These are phyloP conservation scores for Hesperophylax magnus DNA, from an alignment of 1,140 invertebrate species.

Conservation along the genomic window DNA sequence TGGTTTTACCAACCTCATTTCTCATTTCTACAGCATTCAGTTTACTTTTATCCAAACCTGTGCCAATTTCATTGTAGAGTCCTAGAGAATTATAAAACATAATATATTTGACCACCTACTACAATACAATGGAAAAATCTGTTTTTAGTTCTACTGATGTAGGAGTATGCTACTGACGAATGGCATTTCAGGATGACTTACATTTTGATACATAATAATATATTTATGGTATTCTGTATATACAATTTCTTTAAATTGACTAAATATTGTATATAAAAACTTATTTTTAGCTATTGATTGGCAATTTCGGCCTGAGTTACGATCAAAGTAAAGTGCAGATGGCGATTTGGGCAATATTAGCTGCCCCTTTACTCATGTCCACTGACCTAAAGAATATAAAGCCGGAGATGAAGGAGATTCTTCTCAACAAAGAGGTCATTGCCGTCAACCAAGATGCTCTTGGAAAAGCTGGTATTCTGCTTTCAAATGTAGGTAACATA, in stretches of 20 bases:
- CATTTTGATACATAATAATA: background rate
- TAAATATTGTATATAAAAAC: background rate
- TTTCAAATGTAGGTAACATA: conserved; percentile 63
- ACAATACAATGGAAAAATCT: too few relatives aligned
- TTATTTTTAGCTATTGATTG: conserved; percentile 78
- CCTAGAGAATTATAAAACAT: too few relatives aligned
- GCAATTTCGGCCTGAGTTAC: conserved; percentile 86
- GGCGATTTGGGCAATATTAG: conserved; percentile 89
- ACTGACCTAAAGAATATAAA: conserved; percentile 80
- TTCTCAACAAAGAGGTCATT: conserved; percentile 77
- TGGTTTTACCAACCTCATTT: too few relatives aligned
- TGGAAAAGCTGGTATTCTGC: conserved; percentile 76
- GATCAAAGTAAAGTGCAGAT: conserved; percentile 88
- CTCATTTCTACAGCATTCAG: too few relatives aligned
- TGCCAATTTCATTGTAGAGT: too few relatives aligned
- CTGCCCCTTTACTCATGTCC: conserved; percentile 90
- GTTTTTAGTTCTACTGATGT: too few relatives aligned
- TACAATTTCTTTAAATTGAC: background rate
- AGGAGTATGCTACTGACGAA: too few relatives aligned
- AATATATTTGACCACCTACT: too few relatives aligned
- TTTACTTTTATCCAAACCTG: too few relatives aligned
- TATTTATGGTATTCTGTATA: too few relatives aligned
- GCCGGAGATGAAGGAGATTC: conserved; percentile 78
- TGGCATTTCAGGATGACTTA: background rate
- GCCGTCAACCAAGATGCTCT: conserved; percentile 88